phyloP scores from a whole-genome alignment of 2,888 invertebrate genomes.

The Campaea margaritaria region DNA sequence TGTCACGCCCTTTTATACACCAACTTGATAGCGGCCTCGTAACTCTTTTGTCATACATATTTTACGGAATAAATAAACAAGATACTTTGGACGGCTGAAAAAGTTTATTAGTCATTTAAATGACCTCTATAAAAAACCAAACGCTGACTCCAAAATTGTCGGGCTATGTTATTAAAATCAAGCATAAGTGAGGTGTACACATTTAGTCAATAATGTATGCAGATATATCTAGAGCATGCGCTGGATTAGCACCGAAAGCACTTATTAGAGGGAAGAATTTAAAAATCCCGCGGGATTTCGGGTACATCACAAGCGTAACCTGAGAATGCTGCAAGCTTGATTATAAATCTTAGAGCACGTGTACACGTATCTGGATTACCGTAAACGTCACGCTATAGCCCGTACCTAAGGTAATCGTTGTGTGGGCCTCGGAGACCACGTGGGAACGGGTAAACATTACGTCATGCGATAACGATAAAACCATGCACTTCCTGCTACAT shows the following conservation, averaged over 20 bases:
- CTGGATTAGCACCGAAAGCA: too few species aligned
- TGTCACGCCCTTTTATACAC: slow-evolving; percentile 36
- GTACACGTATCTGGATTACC: slow-evolving; percentile 30
- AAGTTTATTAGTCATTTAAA: slow-evolving; percentile 9
- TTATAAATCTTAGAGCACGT: slow-evolving; percentile 25
- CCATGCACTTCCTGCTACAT: slow-evolving; percentile 45
- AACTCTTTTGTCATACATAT: slow-evolving; percentile 20
- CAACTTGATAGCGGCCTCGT: slow-evolving; percentile 27
- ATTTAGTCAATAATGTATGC: too few species aligned
- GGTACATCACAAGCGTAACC: slow-evolving; percentile 1
- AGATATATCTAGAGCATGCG: too few species aligned
- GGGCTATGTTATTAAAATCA: too few species aligned
- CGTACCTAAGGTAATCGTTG: slow-evolving; percentile 27
- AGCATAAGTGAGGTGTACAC: too few species aligned
- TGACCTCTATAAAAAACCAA: slow-evolving; percentile 7
- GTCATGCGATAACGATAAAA: slow-evolving; percentile 57
- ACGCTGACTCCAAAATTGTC: background rate
- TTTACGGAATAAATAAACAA: slow-evolving; percentile 33
- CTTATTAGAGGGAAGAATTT: too few species aligned
- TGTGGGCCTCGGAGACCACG: slow-evolving; percentile 47
- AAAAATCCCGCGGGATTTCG: background rate
- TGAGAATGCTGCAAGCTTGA: background rate
- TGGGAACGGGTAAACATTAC: slow-evolving; percentile 50
- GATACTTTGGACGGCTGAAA: slow-evolving; percentile 20
- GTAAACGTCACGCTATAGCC: slow-evolving; percentile 32